Evolutionary conservation across 92 coral and sea anemone species (phyloP).

Genomic region (Actinernus sp.): DNA sequence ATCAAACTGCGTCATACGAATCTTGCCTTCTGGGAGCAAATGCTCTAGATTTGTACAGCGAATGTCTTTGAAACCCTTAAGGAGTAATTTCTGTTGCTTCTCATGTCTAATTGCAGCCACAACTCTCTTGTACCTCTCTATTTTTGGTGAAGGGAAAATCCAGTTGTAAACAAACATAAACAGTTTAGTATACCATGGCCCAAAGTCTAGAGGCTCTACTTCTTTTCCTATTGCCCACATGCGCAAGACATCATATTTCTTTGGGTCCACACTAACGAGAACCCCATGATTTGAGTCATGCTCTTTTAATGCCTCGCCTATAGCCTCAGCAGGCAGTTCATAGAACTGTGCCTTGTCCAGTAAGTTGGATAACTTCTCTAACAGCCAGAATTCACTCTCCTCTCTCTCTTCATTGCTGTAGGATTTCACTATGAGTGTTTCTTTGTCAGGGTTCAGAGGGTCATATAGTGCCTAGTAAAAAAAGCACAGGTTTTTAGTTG

Average conservation of each 20-base stretch:
- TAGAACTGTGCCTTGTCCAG: constrained; percentile 84
- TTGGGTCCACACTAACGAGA: constrained; percentile 84
- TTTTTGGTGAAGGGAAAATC: constrained; percentile 17
- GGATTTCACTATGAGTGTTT: constrained; percentile 66
- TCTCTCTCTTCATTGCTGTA: constrained; percentile 63
- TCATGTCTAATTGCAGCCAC: constrained; percentile 82
- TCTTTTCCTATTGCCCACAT: constrained; percentile 92
- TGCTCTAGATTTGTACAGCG: constrained; percentile 86
- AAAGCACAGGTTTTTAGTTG: constrained; percentile 3
- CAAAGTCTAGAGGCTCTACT: constrained; percentile 49
- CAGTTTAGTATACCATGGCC: constrained; percentile 9
- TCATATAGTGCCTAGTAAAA: constrained; percentile 75
- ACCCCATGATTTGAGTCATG: constrained; percentile 87
- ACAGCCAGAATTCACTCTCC: constrained; percentile 69
- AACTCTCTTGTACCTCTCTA: constrained; percentile 85
- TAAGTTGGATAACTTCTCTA: constrained; percentile 67
- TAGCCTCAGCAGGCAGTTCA: constrained; percentile 75
- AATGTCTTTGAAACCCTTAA: constrained; percentile 85
- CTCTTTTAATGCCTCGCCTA: constrained; percentile 71
- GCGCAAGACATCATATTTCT: constrained; percentile 77
- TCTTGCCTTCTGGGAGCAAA: constrained; percentile 89
- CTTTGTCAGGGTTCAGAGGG: constrained; percentile 93
- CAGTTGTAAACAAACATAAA: background rate
- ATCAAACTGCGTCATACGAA: constrained; percentile 82
- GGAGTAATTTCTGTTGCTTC: constrained; percentile 75